phyloP scores from a whole-genome alignment of 2,113 vertebrate species.

The Myrmecobius fasciatus region DNA sequence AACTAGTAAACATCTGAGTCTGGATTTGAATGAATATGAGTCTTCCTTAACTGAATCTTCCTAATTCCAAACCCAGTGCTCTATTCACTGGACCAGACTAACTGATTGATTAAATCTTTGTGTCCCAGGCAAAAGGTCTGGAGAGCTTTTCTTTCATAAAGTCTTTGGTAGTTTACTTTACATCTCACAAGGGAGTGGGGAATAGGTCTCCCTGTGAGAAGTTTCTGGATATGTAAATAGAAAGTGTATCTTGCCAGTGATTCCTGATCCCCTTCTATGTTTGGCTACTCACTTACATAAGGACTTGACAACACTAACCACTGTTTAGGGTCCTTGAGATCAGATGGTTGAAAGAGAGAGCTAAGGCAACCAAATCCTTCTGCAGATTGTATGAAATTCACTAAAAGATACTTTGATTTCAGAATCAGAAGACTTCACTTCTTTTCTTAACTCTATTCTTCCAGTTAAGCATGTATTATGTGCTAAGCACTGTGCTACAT shows the following conservation, averaged over 20 bases:
- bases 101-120: not conserved
- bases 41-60: too few species aligned
- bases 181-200: not conserved
- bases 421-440: not conserved
- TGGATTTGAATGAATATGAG: too few species aligned
- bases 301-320: not conserved
- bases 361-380: not conserved
- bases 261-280: not conserved
- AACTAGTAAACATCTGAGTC: too few species aligned
- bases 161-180: not conserved
- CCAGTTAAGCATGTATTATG: not conserved
- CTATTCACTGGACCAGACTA: not conserved
- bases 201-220: not conserved
- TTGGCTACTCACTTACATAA: not conserved
- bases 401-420: not conserved
- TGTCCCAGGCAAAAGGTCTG: not conserved
- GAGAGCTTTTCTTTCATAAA: too few species aligned
- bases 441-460: not conserved
- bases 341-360: not conserved
- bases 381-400: not conserved
- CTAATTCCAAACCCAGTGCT: too few species aligned
- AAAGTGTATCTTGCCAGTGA: not conserved
- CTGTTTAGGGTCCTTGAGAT: not conserved
- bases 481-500: not conserved
- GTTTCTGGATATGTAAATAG: not conserved